Percentiles rank a stretch among this genome's conserved stretches.
phyloP scores from a whole-genome alignment of 2,888 invertebrate genomes.

The Xanthia togata region DNA sequence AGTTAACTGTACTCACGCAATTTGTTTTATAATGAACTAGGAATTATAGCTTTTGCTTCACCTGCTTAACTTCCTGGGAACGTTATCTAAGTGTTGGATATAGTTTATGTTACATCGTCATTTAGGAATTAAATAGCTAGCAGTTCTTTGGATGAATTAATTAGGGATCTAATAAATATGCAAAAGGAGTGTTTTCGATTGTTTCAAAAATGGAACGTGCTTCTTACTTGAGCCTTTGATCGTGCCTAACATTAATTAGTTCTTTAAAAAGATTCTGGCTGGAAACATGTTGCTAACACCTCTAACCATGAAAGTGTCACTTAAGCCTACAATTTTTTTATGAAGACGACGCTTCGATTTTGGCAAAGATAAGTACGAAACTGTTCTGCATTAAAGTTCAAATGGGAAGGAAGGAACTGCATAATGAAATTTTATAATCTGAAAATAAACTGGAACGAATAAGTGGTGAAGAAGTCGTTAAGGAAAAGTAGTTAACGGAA shows the following conservation, averaged over 20 bases:
- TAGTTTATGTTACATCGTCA: not conserved
- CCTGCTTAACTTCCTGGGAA: slow-evolving; percentile 20
- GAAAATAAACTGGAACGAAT: not conserved
- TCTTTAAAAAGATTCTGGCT: not conserved
- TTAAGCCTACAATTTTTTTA: not conserved
- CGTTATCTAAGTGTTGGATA: not conserved
- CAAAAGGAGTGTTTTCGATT: slow-evolving; percentile 6
- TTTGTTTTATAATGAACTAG: slow-evolving; percentile 51
- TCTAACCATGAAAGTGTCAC: not conserved
- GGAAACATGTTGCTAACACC: not conserved
- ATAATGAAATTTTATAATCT: not conserved
- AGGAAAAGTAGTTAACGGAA: not conserved
- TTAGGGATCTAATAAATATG: not conserved
- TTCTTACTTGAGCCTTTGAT: not conserved
- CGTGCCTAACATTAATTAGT: not conserved
- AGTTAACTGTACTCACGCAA: slow-evolving; percentile 24
- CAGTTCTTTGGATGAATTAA: slow-evolving; percentile 9
- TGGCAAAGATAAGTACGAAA: not conserved
- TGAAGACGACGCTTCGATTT: not conserved
- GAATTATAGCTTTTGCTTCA: slow-evolving; percentile 29
- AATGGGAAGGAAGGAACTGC: not conserved
- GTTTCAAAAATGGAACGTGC: slow-evolving; percentile 1
- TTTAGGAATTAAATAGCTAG: not conserved
- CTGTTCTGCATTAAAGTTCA: not conserved
- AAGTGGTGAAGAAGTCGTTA: not conserved